Conservation (phyloP, 2,113 vertebrate genomes). For the Poeciliopsis turrubarensis region DNA sequence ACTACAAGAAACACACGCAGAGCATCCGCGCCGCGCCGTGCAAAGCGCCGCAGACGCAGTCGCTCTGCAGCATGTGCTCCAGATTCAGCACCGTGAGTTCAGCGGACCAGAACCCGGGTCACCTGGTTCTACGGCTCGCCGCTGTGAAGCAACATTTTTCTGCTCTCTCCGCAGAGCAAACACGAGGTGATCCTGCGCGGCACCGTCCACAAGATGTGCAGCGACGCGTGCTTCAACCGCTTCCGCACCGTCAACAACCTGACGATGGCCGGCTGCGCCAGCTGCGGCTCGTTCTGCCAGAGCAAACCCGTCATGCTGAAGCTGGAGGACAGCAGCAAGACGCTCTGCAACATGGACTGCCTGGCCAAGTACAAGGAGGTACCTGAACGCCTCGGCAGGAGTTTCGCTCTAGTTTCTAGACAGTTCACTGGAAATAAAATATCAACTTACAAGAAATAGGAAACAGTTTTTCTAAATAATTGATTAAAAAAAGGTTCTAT, state of each 20-base stretch:
- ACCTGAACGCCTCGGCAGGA: background rate
- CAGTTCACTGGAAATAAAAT: too few species aligned
- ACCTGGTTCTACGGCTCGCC: background rate
- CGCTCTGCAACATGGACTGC: conserved; percentile 88
- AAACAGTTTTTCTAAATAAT: too few species aligned
- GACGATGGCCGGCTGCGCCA: conserved; percentile 91
- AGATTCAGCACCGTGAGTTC: conserved; percentile 86
- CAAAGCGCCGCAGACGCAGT: conserved; percentile 45
- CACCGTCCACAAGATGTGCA: conserved; percentile 91
- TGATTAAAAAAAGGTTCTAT: too few species aligned
- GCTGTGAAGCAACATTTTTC: background rate
- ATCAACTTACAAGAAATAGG: too few species aligned
- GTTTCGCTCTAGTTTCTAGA: too few species aligned
- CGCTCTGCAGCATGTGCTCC: conserved; percentile 93
- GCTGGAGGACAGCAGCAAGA: conserved; percentile 86
- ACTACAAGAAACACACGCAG: conserved; percentile 83
- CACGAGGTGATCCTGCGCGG: conserved; percentile 94
- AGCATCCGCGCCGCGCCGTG: conserved; percentile 76
- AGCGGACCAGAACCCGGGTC: background rate
- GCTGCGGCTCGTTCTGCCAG: conserved; percentile 89
- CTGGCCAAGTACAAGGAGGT: conserved; percentile 88
- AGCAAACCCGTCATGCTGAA: conserved; percentile 86
- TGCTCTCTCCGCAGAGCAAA: conserved; percentile 79
- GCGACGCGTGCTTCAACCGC: conserved; percentile 90
- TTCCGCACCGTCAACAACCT: conserved; percentile 92